Conservation (phyloP, 2,797 vertebrate species). For the Brachyalestes nurse region DNA sequence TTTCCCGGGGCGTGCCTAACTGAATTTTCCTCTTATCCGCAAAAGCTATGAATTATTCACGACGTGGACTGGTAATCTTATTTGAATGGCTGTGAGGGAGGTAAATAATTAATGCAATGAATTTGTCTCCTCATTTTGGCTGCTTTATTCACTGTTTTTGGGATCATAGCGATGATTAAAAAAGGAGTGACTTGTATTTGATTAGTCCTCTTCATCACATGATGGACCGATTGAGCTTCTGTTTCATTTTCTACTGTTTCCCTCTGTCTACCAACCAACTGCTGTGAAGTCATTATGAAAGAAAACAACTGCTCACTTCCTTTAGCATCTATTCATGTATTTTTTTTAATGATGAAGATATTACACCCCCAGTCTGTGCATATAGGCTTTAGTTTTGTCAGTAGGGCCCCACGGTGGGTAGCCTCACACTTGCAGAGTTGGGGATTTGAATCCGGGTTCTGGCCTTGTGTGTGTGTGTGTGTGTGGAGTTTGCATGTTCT, state of each 20-base stretch:
- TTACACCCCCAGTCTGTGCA: neutral
- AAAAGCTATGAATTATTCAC: conserved; percentile 35
- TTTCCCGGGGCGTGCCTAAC: conserved; percentile 3
- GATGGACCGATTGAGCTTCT: neutral
- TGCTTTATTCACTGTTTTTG: conserved; percentile 12
- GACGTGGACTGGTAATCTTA: conserved; percentile 26
- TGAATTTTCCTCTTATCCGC: neutral
- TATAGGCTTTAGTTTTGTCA: too few species aligned
- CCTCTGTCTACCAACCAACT: neutral
- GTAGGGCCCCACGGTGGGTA: too few species aligned
- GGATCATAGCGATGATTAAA: neutral
- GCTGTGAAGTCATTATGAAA: neutral
- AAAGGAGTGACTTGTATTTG: neutral
- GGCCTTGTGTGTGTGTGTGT: too few species aligned
- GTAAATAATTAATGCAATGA: conserved; percentile 35
- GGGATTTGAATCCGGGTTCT: too few species aligned
- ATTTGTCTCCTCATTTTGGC: conserved; percentile 9
- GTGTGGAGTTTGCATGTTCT: too few species aligned
- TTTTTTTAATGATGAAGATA: neutral
- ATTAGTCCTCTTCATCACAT: neutral
- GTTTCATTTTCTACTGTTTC: neutral
- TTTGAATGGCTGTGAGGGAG: conserved; percentile 27
- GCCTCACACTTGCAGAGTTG: too few species aligned
- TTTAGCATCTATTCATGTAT: neutral
- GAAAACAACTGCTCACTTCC: neutral